Percentiles rank a stretch among this genome's conserved stretches.
Evolutionary conservation across 1,140 invertebrate species (phyloP).

Genomic region (Cyclina sinensis): DNA sequence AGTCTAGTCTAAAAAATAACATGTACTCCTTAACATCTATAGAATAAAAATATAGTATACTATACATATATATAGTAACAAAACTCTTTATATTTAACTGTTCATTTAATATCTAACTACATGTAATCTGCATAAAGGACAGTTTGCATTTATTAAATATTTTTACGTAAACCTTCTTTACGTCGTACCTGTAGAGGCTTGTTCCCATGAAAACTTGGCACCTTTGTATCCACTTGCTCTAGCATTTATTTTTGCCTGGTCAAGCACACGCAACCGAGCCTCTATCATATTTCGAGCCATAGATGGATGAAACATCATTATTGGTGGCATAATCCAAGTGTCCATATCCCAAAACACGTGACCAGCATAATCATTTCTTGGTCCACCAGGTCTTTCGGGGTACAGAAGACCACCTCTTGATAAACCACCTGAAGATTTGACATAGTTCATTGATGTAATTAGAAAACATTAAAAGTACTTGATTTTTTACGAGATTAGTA

Average conservation of each 20-base stretch:
- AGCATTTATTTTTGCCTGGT: slow-evolving; percentile 81
- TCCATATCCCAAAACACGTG: slow-evolving; percentile 87
- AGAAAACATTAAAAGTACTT: no score
- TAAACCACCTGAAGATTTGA: slow-evolving; percentile 64
- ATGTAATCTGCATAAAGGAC: no score
- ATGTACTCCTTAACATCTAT: no score
- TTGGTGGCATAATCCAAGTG: slow-evolving; percentile 85
- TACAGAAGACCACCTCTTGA: slow-evolving; percentile 65
- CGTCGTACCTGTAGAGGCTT: slow-evolving; percentile 79
- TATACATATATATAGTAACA: no score
- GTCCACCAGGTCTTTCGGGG: slow-evolving; percentile 62
- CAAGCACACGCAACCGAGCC: slow-evolving; percentile 74
- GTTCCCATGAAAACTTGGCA: slow-evolving; percentile 86
- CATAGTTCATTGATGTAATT: no score
- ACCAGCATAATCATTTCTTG: slow-evolving; percentile 77
- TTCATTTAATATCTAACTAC: no score
- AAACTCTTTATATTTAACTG: no score
- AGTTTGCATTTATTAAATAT: no score
- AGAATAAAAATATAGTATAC: no score
- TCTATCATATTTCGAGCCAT: slow-evolving; percentile 75
- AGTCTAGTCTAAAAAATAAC: no score
- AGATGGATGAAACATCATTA: slow-evolving; percentile 84
- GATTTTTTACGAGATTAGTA: no score
- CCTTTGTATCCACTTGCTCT: slow-evolving; percentile 78
- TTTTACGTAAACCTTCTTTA: no score